Evolutionary conservation across 2,113 vertebrate genomes (phyloP).

Genomic region (Phalacrocorax aristotelis): DNA sequence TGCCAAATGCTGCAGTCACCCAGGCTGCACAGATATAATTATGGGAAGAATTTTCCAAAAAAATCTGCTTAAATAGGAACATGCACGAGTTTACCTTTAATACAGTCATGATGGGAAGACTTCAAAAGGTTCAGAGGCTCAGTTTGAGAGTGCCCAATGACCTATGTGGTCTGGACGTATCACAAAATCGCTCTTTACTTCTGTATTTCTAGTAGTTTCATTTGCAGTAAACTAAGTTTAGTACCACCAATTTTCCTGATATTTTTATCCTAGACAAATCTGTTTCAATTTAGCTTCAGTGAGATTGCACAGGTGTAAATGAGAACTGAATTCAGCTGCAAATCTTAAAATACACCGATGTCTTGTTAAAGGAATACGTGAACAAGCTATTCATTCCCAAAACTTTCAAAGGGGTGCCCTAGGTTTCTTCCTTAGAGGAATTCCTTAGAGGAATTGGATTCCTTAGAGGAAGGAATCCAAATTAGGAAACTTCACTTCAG

Average conservation of each 20-base stretch:
- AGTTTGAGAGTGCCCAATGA: neutral
- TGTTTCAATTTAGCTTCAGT: neutral
- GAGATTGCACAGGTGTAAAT: constrained; percentile 6
- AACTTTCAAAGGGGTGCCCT: neutral
- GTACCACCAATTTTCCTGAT: neutral
- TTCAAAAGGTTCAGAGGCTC: neutral
- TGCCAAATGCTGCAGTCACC: neutral
- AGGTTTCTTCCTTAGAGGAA: neutral
- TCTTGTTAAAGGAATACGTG: neutral
- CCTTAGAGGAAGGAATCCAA: neutral
- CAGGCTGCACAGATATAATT: neutral
- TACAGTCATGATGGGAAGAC: neutral
- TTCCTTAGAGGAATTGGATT: too few species aligned
- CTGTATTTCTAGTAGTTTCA: neutral
- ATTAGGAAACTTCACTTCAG: neutral
- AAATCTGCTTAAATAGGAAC: neutral
- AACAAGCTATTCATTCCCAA: neutral
- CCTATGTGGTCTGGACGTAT: neutral
- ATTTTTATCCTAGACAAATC: constrained; percentile 18
- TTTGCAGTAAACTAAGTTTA: neutral
- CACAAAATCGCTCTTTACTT: neutral
- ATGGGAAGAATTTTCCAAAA: neutral
- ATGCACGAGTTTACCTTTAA: neutral
- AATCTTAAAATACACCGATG: neutral
- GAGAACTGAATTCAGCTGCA: neutral